A percentile compares a stretch with the other conserved stretches of the same genome.
phyloP scores from a whole-genome alignment of 2,113 vertebrate species.

The Aplodontia rufa region DNA sequence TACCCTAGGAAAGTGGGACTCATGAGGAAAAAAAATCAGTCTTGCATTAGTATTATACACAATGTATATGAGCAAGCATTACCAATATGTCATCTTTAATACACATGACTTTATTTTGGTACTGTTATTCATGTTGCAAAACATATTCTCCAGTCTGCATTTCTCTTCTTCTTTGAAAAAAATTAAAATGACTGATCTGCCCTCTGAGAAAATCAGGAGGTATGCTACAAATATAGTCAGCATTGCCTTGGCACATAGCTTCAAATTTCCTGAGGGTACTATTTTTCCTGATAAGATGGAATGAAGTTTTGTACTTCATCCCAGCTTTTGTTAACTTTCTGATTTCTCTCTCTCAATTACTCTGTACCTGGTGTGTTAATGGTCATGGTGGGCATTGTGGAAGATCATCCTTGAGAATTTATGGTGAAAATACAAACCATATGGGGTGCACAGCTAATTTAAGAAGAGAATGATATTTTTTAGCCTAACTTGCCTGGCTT shows the following conservation, averaged over 20 bases:
- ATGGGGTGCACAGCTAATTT: not conserved
- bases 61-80: conserved; percentile 59
- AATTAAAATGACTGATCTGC: conserved; percentile 45
- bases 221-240: not conserved
- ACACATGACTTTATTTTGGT: conserved; percentile 61
- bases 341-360: not conserved
- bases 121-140: conserved; percentile 44
- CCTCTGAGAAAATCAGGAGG: conserved; percentile 10
- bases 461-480: conserved; percentile 17
- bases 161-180: conserved; percentile 68
- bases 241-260: not conserved
- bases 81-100: conserved; percentile 69
- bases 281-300: not conserved
- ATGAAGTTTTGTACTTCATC: not conserved
- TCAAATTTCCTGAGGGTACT: not conserved
- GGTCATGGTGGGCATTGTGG: not conserved
- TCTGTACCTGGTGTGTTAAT: not conserved
- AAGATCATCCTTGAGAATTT: conserved; percentile 32
- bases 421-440: conserved; percentile 45
- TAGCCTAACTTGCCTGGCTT: not conserved
- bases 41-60: conserved; percentile 64
- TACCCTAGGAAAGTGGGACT: conserved; percentile 47
- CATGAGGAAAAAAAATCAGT: conserved; percentile 58
- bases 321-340: conserved; percentile 27
- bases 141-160: conserved; percentile 47